Evolutionary conservation across 2,797 vertebrate genomes (phyloP), one percentile per base, ranked within the genome.

Genomic region (Siniperca scherzeri): DNA sequence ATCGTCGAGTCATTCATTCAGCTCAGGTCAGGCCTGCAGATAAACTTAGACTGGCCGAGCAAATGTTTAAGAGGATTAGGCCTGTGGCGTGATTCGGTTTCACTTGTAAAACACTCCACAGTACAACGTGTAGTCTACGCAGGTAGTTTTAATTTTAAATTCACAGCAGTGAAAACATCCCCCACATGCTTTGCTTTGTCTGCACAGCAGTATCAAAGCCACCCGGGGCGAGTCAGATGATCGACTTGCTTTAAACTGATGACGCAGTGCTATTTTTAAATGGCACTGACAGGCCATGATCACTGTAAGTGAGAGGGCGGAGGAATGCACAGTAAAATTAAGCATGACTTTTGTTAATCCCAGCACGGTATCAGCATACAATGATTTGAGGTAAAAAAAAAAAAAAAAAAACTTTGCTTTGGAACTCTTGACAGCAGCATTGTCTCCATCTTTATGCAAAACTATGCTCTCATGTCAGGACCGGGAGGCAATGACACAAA

Each of bases 241-340:
- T 70, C 38, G 14, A 87, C 61, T 52, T 7, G 84, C 80, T 83
- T 93, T 87, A 90, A 83, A 38, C 56, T 1, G 14, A 68, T 33
- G 22, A 61, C 77, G n/a, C 53, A 0, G 8, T 46, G 80, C 83
- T 94, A 89, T 93, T 90, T 92, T 86, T 91, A 91, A 82, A 69
- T 1, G 27, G 33, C 56, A 77, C 12, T 76, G 74, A 77, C 72
- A 78, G 70, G 67, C 78, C 5, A 5, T 56, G 65, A 70, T 81
- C 66, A 46, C 65, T 75, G 64, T 67, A 22, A 87, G 69, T 40
- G 46, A 81, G 75, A 84, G 84, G 74, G 76, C 10, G 66, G 70
- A 74, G 42, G 70, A 86, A 89, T 36, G 71, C 42, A 4, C 27
- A 2, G 68, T 73, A 72, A 78, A 88, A 86, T 79, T 69, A 79